Evolutionary conservation across 2,797 vertebrate species (phyloP), one percentile per base, ranked within the genome.

Genomic region (Acrossocheilus wenchowensis): DNA sequence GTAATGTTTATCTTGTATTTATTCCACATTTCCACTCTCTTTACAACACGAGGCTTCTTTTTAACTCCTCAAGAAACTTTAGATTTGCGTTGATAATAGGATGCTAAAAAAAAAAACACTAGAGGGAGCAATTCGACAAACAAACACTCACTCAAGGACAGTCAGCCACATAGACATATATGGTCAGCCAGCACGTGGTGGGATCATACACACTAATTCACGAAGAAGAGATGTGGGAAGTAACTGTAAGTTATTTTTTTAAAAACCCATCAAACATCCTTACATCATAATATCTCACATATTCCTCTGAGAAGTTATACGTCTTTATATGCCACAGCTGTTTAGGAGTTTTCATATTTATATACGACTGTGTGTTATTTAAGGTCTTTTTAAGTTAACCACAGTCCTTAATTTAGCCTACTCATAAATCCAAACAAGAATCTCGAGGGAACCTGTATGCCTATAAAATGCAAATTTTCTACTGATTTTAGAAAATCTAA

Each of bases 111-210:
- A n/a, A n/a, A 36, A 36, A 1, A 0, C 77, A 62, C 77, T 11
- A 62, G 77, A 79, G 23, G 77, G 77, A 43, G 52, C 54, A 43
- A 79, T 62, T 79, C 14, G 54, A 43, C 52, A 78, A 78, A n/a
- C 41, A 73, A 73, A 72, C 30, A 7, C 11, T 15, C 34, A 60
- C 36, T 54, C 17, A 3, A 77, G 11, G 4, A 36, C 36, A 54
- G 34, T 0, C 30, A 30, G 30, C 17, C 36, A 39, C 26, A 26
- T 26, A 26, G 26, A 26, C 26, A 26, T 26, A 26, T 26, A 26
- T 26, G 26, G 34, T 0, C 30, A 30, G 30, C 17, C 36, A 39
- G 36, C 52, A 41, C 23, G 7, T 43, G 19, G 2, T 1, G 17
- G 17, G 26, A 34, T 34, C 30, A 52, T 19, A 41, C 11, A 74